phyloP scores from a whole-genome alignment of 1,140 invertebrate genomes.

The Zophobas atratus region DNA sequence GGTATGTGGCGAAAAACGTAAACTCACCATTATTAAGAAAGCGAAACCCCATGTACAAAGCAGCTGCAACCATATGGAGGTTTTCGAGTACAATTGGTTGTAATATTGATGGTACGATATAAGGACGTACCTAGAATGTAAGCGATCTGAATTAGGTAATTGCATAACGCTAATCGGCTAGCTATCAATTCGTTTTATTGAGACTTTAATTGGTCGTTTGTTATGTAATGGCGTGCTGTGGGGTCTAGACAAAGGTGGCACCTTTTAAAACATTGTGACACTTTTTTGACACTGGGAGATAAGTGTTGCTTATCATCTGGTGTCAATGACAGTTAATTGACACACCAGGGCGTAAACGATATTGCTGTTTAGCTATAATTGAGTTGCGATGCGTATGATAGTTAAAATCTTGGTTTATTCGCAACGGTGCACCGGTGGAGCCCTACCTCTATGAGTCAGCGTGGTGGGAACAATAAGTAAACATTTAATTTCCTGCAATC shows the following conservation, averaged over 20 bases:
- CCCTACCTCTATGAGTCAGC: constrained; percentile 45
- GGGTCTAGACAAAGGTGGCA: neutral
- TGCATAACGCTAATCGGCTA: constrained; percentile 32
- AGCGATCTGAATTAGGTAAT: constrained; percentile 22
- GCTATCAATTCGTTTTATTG: constrained; percentile 35
- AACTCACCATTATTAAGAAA: constrained; percentile 75
- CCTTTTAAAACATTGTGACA: constrained; percentile 7
- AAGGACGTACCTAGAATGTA: constrained; percentile 80
- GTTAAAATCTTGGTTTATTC: constrained; percentile 1
- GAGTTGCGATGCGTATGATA: no score
- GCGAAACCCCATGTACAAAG: constrained; percentile 83
- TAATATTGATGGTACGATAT: constrained; percentile 86
- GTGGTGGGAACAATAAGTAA: constrained; percentile 17
- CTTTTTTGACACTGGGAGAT: neutral
- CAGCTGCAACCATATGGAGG: constrained; percentile 82
- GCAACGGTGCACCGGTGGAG: neutral
- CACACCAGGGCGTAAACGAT: no score
- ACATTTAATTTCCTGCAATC: constrained; percentile 41
- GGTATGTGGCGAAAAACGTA: constrained; percentile 32
- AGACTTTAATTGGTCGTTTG: constrained; percentile 23
- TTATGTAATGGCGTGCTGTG: constrained; percentile 2
- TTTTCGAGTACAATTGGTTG: constrained; percentile 80
- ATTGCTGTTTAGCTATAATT: no score
- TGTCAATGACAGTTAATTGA: no score
- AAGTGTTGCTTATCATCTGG: no score